phyloP scores from a whole-genome alignment of 2,888 invertebrate species.

The Drosophila basisetae region DNA sequence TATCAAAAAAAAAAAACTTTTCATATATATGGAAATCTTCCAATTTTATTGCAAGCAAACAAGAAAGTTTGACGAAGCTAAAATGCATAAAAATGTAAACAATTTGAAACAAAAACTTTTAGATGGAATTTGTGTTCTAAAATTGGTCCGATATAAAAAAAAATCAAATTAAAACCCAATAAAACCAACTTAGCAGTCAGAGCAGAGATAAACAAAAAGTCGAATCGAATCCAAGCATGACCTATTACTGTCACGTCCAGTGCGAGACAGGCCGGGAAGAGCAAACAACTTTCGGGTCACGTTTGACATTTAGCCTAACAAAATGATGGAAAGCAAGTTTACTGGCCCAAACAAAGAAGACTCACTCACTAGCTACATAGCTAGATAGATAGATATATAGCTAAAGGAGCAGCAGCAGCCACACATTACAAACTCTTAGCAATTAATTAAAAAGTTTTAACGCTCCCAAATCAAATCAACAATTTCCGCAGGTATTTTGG shows the following conservation, averaged over 20 bases:
- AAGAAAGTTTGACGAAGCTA: slow-evolving; percentile 51
- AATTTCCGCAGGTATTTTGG: slow-evolving; percentile 70
- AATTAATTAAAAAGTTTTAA: slow-evolving; percentile 79
- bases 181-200: slow-evolving; percentile 30
- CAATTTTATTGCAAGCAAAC: slow-evolving; percentile 13
- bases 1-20: too few relatives aligned
- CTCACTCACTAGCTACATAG: neutral
- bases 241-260: slow-evolving; percentile 77
- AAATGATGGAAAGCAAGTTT: slow-evolving; percentile 32
- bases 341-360: slow-evolving; percentile 8
- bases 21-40: neutral
- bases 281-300: slow-evolving; percentile 74
- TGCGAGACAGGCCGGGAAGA: slow-evolving; percentile 35
- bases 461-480: slow-evolving; percentile 69
- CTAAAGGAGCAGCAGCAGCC: slow-evolving; percentile 1
- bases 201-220: slow-evolving; percentile 9
- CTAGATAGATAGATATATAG: neutral
- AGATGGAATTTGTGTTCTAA: slow-evolving; percentile 44
- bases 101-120: slow-evolving; percentile 37
- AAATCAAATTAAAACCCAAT: slow-evolving; percentile 73
- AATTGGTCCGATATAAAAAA: slow-evolving; percentile 45
- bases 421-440: slow-evolving; percentile 45
- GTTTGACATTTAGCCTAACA: slow-evolving; percentile 65
- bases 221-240: slow-evolving; percentile 59
- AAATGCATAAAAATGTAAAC: slow-evolving; percentile 55